Conservation (phyloP, 2,797 vertebrate genomes). For the Lutjanus argentimaculatus region DNA sequence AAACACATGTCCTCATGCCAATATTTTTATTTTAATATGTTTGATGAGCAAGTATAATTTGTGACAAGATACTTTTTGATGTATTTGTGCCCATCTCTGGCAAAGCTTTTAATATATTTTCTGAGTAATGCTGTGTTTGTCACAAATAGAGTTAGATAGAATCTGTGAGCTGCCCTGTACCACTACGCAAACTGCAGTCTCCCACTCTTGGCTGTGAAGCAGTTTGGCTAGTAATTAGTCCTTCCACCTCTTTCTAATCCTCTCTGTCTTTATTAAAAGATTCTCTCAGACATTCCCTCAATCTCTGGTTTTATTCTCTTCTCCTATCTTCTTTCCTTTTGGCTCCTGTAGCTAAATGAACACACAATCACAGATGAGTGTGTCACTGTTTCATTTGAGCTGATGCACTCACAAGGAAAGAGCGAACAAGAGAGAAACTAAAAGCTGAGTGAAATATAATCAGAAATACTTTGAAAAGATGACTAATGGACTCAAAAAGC, state of each 20-base stretch:
- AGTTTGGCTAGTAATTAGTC: constrained; percentile 32
- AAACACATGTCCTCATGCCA: no score
- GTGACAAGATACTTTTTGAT: no score
- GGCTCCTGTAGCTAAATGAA: constrained; percentile 20
- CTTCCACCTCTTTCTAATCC: constrained; percentile 28
- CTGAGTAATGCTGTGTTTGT: constrained; percentile 10
- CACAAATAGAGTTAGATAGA: constrained; percentile 20
- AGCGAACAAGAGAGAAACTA: neutral
- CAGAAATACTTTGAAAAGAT: neutral
- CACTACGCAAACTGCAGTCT: neutral
- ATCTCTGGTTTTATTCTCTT: constrained; percentile 18
- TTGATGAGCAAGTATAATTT: no score
- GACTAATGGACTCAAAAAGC: neutral
- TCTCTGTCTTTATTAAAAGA: constrained; percentile 32
- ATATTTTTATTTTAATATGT: no score
- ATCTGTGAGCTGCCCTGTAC: neutral
- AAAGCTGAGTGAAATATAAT: constrained; percentile 12
- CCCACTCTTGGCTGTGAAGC: constrained; percentile 1
- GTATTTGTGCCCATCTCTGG: no score
- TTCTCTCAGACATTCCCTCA: neutral
- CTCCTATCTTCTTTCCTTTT: constrained; percentile 18
- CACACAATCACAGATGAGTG: constrained; percentile 18
- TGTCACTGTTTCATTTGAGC: neutral
- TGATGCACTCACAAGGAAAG: neutral
- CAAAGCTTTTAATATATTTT: constrained; percentile 1